These are phyloP conservation scores for Chrysocyon brachyurus DNA, from an alignment of 2,797 vertebrate genomes.

Conservation along the genomic window DNA sequence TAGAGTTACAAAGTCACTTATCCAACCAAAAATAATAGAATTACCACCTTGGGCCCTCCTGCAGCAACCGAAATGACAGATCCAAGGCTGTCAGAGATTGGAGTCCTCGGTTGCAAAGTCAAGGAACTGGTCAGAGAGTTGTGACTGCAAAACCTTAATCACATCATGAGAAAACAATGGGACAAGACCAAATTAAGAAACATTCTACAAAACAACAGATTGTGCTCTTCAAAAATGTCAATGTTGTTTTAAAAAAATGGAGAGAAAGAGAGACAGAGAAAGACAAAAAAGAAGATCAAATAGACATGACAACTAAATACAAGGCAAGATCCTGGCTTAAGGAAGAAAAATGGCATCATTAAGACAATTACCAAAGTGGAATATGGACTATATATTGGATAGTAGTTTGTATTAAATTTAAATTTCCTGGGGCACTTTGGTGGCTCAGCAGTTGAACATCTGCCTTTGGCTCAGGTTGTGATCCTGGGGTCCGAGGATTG, in stretches of 20 bases:
- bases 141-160: neutral
- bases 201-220: neutral
- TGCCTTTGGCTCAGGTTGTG: too few relatives aligned
- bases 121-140: neutral
- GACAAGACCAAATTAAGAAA: neutral
- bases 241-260: neutral
- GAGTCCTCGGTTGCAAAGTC: neutral
- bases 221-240: neutral
- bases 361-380: neutral
- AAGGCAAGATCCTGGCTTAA: neutral
- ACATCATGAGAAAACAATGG: neutral
- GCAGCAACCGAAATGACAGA: neutral
- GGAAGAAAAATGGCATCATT: neutral
- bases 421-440: neutral
- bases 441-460: too few relatives aligned
- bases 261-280: neutral
- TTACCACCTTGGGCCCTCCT: neutral
- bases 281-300: neutral
- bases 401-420: neutral
- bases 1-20: neutral
- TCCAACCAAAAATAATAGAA: neutral
- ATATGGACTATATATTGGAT: neutral
- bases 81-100: neutral
- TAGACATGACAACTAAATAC: neutral
- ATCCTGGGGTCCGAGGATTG: too few relatives aligned